Conservation (phyloP, 2,113 vertebrate species). For the Xerus inauris region DNA sequence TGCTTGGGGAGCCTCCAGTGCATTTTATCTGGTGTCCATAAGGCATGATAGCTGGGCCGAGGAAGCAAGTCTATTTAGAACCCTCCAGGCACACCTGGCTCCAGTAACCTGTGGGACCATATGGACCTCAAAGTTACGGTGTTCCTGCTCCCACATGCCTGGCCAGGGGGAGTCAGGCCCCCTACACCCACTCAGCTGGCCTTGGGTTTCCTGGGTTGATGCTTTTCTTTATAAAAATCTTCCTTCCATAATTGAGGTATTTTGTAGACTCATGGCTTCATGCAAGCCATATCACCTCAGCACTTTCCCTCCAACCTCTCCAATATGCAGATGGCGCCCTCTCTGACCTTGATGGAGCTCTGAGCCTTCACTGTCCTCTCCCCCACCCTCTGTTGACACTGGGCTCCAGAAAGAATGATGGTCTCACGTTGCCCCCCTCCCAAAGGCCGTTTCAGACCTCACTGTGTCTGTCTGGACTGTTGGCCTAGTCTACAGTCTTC, state of each 20-base stretch:
- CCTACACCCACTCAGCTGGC: not conserved
- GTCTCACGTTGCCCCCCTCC: not conserved
- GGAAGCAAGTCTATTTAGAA: not conserved
- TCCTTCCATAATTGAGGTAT: not conserved
- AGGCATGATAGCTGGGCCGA: accelerated
- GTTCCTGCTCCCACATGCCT: no score
- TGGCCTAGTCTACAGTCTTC: not conserved
- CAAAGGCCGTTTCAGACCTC: not conserved
- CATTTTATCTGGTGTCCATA: accelerated
- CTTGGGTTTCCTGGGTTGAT: not conserved
- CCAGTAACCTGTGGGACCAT: not conserved
- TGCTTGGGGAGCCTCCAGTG: not conserved
- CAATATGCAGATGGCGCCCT: not conserved
- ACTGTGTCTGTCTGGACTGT: not conserved
- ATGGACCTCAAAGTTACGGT: not conserved
- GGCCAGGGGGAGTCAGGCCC: not conserved
- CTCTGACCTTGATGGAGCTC: no score
- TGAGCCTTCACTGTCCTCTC: no score
- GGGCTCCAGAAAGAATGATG: not conserved
- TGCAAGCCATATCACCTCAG: not conserved
- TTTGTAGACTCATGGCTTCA: not conserved
- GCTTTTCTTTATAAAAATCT: not conserved
- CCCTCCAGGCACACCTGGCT: not conserved
- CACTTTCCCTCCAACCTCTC: not conserved
- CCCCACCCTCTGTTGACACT: not conserved